Base-by-base conservation (phyloP, 2,797 vertebrate species). In the Ctenopoma kingsleyae region DNA sequence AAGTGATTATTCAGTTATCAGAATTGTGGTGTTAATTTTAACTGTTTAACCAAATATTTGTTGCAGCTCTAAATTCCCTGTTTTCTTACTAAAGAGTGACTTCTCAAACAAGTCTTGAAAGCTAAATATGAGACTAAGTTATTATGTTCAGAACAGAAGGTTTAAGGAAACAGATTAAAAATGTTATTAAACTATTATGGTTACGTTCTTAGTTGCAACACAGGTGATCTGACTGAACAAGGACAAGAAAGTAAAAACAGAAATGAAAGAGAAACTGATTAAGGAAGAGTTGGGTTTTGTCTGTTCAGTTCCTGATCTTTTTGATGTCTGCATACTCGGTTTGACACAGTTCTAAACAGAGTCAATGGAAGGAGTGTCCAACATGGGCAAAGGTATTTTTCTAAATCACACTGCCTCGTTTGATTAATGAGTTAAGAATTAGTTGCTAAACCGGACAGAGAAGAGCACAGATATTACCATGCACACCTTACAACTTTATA, bases 401-500 rank as follows among this genome's bases (percentile, higher is more conserved):
- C 38, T 46, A 30, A 70, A 70, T 75, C n/a, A 56, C 35, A 69
- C 8, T 44, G 53, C 35, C 20, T 53, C 15, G 60, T 77, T 75
- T 63, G 49, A 79, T 80, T 73, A 54, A 53, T 36, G 38, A 7
- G 52, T 36, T 6, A 54, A 69, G 63, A 72, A 79, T 73, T 47
- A 52, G 50, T 65, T 41, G 27, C n/a, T 32, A 23, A 63, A 76
- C 47, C 2, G 8, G 8, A 10, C 12, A 38, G 36, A 46, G 32
- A 19, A 25, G 35, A 40, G 25, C 52, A 64, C 55, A 60, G 12
- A 19, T 54, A 36, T 30, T 59, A 25, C 10, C 9, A 19, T 4
- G 6, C 61, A 61, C 38, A 35, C 22, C 20, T 36, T 32, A 36
- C 16, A 67, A n/a, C 13, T 41, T 13, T 9, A 35, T 30, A 62